Conservation (phyloP, 2,888 invertebrate genomes). For the Limnephilus rhombicus region DNA sequence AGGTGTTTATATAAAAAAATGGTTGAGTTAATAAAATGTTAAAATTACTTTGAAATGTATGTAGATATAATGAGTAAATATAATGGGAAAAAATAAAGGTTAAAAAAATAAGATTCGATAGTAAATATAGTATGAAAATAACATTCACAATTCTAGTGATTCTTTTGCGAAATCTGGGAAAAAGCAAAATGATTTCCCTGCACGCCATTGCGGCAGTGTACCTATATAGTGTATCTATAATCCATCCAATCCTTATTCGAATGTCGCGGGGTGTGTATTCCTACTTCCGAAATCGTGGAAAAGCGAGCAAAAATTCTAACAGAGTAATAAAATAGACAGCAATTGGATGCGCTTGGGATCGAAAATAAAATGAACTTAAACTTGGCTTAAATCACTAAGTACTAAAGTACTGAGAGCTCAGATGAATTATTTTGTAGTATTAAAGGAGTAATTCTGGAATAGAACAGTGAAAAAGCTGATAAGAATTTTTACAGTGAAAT, state of each 20-base stretch:
- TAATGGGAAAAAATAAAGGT: too few relatives aligned
- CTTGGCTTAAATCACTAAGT: slow-evolving; percentile 23
- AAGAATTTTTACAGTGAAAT: background rate
- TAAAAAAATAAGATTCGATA: too few relatives aligned
- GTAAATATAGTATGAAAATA: too few relatives aligned
- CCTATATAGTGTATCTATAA: background rate
- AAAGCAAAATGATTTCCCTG: background rate
- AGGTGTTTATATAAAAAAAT: too few relatives aligned
- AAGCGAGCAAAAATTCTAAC: slow-evolving; percentile 48
- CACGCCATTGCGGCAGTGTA: background rate
- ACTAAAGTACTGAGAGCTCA: background rate
- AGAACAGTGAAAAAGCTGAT: background rate
- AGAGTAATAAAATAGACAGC: slow-evolving; percentile 56
- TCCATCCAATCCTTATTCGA: slow-evolving; percentile 26
- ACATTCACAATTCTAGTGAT: too few relatives aligned
- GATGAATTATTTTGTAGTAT: background rate
- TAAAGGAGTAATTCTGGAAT: background rate
- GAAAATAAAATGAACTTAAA: slow-evolving; percentile 46
- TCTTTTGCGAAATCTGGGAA: background rate
- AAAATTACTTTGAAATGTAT: too few relatives aligned
- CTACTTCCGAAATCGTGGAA: slow-evolving; percentile 42
- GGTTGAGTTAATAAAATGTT: too few relatives aligned
- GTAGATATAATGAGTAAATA: too few relatives aligned
- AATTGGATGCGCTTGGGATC: slow-evolving; percentile 45
- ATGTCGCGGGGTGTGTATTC: slow-evolving; percentile 16